phyloP scores from a whole-genome alignment of 2,888 invertebrate species.

The Eupithecia subumbrata region DNA sequence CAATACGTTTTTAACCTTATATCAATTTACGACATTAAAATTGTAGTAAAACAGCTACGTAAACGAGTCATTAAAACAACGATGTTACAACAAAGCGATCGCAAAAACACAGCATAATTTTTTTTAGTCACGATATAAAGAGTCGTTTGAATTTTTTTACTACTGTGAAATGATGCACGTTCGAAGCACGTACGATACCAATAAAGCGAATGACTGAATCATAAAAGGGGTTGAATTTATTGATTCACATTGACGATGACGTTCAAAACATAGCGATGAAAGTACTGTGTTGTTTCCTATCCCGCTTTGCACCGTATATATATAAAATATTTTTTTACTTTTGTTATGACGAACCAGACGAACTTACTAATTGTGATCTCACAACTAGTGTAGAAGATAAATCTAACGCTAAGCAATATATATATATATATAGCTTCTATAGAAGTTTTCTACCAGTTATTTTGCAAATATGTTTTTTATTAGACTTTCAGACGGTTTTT shows the following conservation, averaged over 20 bases:
- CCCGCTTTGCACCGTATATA: slow-evolving; percentile 10
- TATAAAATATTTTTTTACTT: neutral
- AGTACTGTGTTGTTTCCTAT: slow-evolving; percentile 29
- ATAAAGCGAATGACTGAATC: slow-evolving; percentile 79
- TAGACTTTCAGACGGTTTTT: too few species aligned
- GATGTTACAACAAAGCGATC: slow-evolving; percentile 29
- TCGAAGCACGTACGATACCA: slow-evolving; percentile 70
- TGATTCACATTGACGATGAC: slow-evolving; percentile 78
- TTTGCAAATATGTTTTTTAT: too few species aligned
- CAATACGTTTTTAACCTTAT: slow-evolving; percentile 29
- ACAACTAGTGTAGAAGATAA: too few species aligned
- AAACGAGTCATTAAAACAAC: neutral
- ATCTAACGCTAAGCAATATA: too few species aligned
- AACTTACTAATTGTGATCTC: neutral
- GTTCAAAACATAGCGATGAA: slow-evolving; percentile 26
- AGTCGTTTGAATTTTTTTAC: slow-evolving; percentile 72
- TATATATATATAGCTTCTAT: too few species aligned
- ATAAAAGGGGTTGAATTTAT: slow-evolving; percentile 82
- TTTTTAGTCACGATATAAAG: slow-evolving; percentile 67
- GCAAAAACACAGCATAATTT: slow-evolving; percentile 54
- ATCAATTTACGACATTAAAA: neutral
- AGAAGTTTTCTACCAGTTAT: neutral
- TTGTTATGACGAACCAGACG: neutral
- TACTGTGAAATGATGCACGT: slow-evolving; percentile 74
- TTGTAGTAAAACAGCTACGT: neutral